Evolutionary conservation across 2,113 vertebrate species (phyloP).

Genomic region (Petromus typicus): DNA sequence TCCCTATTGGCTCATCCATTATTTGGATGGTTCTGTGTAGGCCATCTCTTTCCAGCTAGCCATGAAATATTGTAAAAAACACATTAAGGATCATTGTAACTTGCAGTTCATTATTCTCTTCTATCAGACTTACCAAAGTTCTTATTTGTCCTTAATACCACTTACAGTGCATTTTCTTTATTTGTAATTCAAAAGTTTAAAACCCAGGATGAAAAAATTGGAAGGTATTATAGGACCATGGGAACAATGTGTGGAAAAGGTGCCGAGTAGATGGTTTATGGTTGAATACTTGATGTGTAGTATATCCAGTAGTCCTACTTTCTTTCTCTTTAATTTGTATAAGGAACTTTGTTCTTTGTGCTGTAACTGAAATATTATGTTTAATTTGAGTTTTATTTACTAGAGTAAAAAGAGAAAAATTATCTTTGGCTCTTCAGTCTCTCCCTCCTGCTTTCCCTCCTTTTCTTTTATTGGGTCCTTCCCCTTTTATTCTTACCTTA

Average conservation of each 20-base stretch:
- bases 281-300: not conserved
- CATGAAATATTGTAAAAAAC: not conserved
- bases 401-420: not conserved
- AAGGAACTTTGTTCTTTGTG: not conserved
- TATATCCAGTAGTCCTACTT: not conserved
- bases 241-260: not conserved
- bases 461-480: not conserved
- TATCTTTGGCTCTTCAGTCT: rapidly evolving
- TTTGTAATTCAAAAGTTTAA: slow-evolving; percentile 11
- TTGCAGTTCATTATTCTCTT: not conserved
- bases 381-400: not conserved
- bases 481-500: not conserved
- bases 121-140: not conserved
- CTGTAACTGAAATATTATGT: not conserved
- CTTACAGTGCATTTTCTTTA: not conserved
- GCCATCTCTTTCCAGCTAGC: not conserved
- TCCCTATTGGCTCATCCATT: not conserved
- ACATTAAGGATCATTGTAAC: not conserved
- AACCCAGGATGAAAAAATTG: not conserved
- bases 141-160: not conserved
- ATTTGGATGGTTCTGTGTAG: not conserved
- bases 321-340: slow-evolving; percentile 17
- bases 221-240: not conserved
- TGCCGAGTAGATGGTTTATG: not conserved
- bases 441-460: not conserved